A percentile compares a stretch with the other conserved stretches of the same genome.
Conservation (phyloP, 2,888 invertebrate genomes). For the Herminia tarsipennalis region DNA sequence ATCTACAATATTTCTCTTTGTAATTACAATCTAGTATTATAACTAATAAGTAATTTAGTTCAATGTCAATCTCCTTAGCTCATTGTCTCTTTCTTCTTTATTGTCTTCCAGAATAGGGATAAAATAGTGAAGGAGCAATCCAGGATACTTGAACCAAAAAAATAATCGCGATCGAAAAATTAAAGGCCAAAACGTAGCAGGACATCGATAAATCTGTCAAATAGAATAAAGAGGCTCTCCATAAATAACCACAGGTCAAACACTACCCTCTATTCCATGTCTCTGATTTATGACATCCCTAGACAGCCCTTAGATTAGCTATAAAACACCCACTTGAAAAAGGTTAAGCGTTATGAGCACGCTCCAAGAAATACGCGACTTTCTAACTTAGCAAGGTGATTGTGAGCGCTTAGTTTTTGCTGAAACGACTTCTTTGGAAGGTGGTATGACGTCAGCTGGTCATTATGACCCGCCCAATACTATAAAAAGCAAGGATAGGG, state of each 20-base stretch:
- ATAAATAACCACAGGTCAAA: slow-evolving; percentile 37
- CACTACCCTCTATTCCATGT: slow-evolving; percentile 20
- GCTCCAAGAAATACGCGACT: slow-evolving; percentile 10
- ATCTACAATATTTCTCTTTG: too few relatives aligned
- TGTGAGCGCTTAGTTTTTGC: slow-evolving; percentile 2
- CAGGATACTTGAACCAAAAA: not conserved
- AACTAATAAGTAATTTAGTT: too few relatives aligned
- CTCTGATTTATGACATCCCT: slow-evolving; percentile 33
- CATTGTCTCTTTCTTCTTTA: too few relatives aligned
- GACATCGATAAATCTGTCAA: slow-evolving; percentile 34
- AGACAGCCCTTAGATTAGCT: slow-evolving; percentile 21
- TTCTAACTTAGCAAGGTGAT: slow-evolving; percentile 10
- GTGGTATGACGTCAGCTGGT: slow-evolving; percentile 10
- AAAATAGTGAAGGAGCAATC: too few relatives aligned
- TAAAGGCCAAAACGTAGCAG: slow-evolving; percentile 4
- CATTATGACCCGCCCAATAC: slow-evolving; percentile 11
- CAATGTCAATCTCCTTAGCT: too few relatives aligned
- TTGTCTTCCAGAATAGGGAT: too few relatives aligned
- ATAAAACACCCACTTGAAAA: slow-evolving; percentile 25
- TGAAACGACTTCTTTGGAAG: slow-evolving; percentile 1
- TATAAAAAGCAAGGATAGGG: slow-evolving; percentile 11
- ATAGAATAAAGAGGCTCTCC: slow-evolving; percentile 13
- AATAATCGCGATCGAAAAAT: slow-evolving; percentile 9
- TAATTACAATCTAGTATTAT: too few relatives aligned
- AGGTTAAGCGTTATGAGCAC: slow-evolving; percentile 10